Evolutionary conservation across 2,113 vertebrate genomes (phyloP), one percentile per base, ranked within the genome.

Genomic region (Nycticorax nycticorax): DNA sequence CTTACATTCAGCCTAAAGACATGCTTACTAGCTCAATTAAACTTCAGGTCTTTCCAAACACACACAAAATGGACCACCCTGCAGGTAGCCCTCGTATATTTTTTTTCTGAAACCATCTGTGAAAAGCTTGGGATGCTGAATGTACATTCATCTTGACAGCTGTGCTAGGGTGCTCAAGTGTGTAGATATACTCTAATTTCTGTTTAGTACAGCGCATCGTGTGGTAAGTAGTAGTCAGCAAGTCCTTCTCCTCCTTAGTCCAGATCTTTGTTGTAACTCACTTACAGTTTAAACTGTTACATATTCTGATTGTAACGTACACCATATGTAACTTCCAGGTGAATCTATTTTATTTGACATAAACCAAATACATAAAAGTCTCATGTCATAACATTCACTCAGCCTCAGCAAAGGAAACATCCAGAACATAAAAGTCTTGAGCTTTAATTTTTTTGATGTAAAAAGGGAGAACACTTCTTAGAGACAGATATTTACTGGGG

Each of bases 101-200:
- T 93, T 82, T 91, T 47, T 88, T 89, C 32, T 76, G 50, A 91
- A 93, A 89, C 41, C 50, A 79, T 30, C 75, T 94, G 55, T 75
- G 81, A 89, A 78, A 96, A 64, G 20, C 20, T 77, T 62, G 64
- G 81, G 68, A 64, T 75, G 41, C 16, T 68, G 56, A 91, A 57
- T 0, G 0, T 24, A 37, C 4, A 1, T 96, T 93, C 84, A 72
- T 64, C 53, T 56, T 91, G 73, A 92, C 66, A 82, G 62, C n/a
- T 89, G 39, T 80, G 37, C 69, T 82, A 48, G 60, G 74, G 66
- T 75, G n/a, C 85, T 89, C 73, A 74, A 88, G n/a, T 30, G n/a
- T 43, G 32, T 30, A 64, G 47, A 68, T 53, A 73, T 23, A 62
- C 41, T 80, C 7, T 63, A 73, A 55, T 81, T 81, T 71, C 62